Percentiles rank a stretch among this genome's conserved stretches.
Conservation (phyloP, 2,797 vertebrate species). For the Linurgus olivaceus region DNA sequence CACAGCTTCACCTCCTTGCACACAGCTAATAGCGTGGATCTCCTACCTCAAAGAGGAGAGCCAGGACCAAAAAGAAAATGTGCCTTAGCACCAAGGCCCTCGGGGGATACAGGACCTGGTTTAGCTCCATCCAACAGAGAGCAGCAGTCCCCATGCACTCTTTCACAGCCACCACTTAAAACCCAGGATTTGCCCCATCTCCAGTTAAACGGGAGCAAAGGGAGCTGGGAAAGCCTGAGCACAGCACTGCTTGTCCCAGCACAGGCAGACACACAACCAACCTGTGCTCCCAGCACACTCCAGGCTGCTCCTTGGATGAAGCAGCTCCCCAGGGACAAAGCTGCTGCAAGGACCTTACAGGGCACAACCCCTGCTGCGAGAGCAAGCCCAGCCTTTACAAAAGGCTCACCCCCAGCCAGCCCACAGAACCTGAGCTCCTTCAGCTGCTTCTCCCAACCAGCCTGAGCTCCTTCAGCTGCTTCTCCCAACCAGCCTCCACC, state of each 20-base stretch:
- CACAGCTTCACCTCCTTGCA: neutral
- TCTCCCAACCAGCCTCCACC: rapidly evolving
- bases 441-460: rapidly evolving
- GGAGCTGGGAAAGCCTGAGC: rapidly evolving
- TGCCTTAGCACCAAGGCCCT: neutral
- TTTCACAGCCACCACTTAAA: neutral
- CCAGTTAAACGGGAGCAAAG: neutral
- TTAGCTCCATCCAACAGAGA: neutral
- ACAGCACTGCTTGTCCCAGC: neutral
- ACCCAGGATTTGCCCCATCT: rapidly evolving
- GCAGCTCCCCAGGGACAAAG: neutral
- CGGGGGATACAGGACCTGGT: neutral
- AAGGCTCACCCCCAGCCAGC: rapidly evolving
- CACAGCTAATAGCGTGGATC: rapidly evolving
- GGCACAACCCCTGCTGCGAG: rapidly evolving
- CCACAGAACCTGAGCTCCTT: rapidly evolving
- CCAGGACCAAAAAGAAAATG: rapidly evolving
- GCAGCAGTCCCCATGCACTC: neutral
- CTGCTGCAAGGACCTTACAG: neutral
- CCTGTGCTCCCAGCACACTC: neutral
- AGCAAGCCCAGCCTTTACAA: neutral
- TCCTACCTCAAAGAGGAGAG: neutral
- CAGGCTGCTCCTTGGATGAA: rapidly evolving
- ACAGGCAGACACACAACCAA: neutral
- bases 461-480: rapidly evolving